Conservation (phyloP, 2,888 invertebrate species). For the Agrochola lota region DNA sequence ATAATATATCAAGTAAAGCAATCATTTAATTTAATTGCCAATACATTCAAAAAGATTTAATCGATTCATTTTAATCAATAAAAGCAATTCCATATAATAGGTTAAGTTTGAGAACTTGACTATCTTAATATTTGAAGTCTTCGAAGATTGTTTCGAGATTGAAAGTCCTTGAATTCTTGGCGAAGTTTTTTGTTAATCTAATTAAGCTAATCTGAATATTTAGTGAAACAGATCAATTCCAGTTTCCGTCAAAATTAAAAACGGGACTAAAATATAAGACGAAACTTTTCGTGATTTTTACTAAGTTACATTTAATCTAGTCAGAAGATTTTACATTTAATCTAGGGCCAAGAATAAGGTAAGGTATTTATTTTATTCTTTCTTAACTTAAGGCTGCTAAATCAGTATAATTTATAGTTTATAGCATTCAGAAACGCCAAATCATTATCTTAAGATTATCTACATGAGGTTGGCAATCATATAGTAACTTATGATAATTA, state of each 20-base stretch:
- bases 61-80: constrained; percentile 35
- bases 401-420: neutral
- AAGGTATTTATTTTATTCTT: neutral
- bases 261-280: neutral
- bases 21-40: neutral
- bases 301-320: constrained; percentile 12
- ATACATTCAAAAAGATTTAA: constrained; percentile 27
- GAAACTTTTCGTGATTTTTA: constrained; percentile 6
- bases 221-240: constrained; percentile 30
- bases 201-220: constrained; percentile 47
- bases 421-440: neutral
- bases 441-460: constrained; percentile 2
- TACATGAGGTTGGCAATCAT: neutral
- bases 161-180: constrained; percentile 38
- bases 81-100: constrained; percentile 52
- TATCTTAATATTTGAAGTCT: constrained; percentile 52
- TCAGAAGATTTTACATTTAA: neutral
- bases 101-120: constrained; percentile 50
- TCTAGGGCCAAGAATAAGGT: neutral
- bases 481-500: neutral
- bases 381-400: neutral
- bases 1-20: neutral
- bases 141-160: constrained; percentile 43
- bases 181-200: constrained; percentile 52
- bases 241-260: constrained; percentile 16